These are phyloP conservation scores for Trogon melanurus DNA, from an alignment of 2,113 vertebrate genomes.

Conservation along the genomic window DNA sequence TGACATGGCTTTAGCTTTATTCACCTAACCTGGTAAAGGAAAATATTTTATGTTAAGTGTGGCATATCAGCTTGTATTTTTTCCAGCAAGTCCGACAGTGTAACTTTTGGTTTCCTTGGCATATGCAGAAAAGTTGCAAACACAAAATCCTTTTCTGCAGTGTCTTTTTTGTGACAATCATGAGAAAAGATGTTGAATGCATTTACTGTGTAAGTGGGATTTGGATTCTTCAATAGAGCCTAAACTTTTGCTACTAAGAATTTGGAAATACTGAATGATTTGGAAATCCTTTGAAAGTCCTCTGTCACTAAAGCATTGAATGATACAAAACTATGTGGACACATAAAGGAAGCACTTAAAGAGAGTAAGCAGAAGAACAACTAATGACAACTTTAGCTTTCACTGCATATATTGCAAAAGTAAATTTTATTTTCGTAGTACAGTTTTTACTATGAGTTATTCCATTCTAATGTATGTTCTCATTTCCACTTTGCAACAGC, in stretches of 20 bases:
- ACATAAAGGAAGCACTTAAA: background rate
- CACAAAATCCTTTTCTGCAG: background rate
- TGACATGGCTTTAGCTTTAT: background rate
- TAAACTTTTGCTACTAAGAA: background rate
- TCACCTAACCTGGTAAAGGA: background rate
- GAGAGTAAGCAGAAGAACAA: background rate
- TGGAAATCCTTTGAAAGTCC: background rate
- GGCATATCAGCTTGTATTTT: background rate
- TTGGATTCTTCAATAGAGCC: background rate
- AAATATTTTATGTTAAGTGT: background rate
- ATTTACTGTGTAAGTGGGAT: background rate
- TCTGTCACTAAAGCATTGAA: background rate
- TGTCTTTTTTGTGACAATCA: background rate
- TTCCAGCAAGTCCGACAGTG: background rate
- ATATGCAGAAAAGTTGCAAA: background rate
- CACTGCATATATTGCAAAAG: background rate
- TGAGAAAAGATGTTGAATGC: background rate
- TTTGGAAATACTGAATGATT: background rate
- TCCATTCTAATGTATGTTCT: background rate
- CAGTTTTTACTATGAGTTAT: background rate
- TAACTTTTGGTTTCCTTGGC: background rate
- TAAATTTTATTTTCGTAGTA: background rate
- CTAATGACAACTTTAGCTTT: background rate
- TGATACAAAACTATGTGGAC: background rate
- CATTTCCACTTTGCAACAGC: background rate